Evolutionary conservation across 2,797 vertebrate genomes (phyloP), one percentile per base, ranked within the genome.

Genomic region (Pantherophis vulpinus): DNA sequence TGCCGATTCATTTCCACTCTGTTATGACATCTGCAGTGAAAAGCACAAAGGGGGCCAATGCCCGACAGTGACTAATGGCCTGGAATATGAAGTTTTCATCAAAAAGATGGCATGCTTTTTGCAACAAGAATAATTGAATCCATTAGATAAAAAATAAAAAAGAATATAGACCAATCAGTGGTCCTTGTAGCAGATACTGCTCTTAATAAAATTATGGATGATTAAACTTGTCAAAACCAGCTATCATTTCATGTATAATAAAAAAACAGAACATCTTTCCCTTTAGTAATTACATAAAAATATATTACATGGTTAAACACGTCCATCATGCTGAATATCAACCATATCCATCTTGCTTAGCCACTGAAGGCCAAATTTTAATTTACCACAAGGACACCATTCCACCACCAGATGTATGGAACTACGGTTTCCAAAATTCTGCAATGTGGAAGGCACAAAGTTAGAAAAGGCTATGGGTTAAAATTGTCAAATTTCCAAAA

Each of bases 1-100:
- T 90, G 94, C 94, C 95, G 93, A 92, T 92, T 96, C 96, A 91
- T 96, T 94, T 95, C 91, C 93, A 96, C 95, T 94, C 95, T 96
- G 94, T 96, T 95, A 95, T 95, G 95, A 96, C 96, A 97, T 97
- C 95, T 96, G 95, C 96, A 96, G 89, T 79, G 94, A 95, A 86
- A 95, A 97, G 90, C 95, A 90, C 5, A 18, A 93, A 93, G 95
- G 96, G 93, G 94, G 95, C 93, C 96, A 97, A 89, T 56, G 95
- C 93, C 93, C 95, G 94, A 95, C 95, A 95, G 93, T 93, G 95
- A 95, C 92, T 95, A 96, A 95, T 96, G 95, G 93, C 95, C 94
- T 94, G 58, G 96, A 96, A 97, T 96, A 96, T 96, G 95, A 96
- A 96, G 95, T 95, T 95, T 96, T 93, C 95, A 74, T 90, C n/a